Percentiles rank a stretch among this genome's conserved stretches.
phyloP scores from a whole-genome alignment of 1,140 invertebrate species.

The Hypsibius dujardini region DNA sequence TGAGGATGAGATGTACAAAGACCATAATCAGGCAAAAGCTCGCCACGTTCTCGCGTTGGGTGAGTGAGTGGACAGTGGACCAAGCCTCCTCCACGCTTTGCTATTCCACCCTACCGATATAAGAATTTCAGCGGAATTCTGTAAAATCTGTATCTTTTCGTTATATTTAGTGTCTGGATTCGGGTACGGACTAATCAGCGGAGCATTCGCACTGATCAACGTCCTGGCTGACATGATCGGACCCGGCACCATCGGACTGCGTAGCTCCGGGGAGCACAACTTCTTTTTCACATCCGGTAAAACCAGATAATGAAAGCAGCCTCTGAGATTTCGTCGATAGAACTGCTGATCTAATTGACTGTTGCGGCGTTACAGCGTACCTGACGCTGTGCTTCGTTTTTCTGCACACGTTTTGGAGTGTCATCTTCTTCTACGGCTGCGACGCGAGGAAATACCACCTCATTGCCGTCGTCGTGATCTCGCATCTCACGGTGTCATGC shows the following conservation, averaged over 20 bases:
- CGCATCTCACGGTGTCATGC: conserved; percentile 65
- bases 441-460: conserved; percentile 57
- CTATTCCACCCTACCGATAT: background rate
- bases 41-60: background rate
- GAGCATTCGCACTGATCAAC: conserved; percentile 79
- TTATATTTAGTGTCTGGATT: conserved; percentile 54
- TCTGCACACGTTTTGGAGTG: conserved; percentile 81
- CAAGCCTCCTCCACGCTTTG: background rate
- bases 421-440: conserved; percentile 74
- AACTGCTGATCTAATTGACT: background rate
- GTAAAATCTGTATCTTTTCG: conserved; percentile 7
- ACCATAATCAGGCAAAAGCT: background rate
- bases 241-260: conserved; percentile 76
- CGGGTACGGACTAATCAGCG: conserved; percentile 85
- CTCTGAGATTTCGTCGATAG: conserved; percentile 13
- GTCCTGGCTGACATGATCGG: conserved; percentile 78
- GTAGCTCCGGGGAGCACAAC: conserved; percentile 46
- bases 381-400: conserved; percentile 72
- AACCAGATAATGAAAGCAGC: background rate
- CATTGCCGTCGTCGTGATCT: conserved; percentile 52
- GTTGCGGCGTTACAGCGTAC: conserved; percentile 40
- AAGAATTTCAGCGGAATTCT: background rate
- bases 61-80: background rate
- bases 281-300: conserved; percentile 67
- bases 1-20: conserved; percentile 38